Evolutionary conservation across 2,797 vertebrate genomes (phyloP).

Genomic region (Acropternis orthonyx): DNA sequence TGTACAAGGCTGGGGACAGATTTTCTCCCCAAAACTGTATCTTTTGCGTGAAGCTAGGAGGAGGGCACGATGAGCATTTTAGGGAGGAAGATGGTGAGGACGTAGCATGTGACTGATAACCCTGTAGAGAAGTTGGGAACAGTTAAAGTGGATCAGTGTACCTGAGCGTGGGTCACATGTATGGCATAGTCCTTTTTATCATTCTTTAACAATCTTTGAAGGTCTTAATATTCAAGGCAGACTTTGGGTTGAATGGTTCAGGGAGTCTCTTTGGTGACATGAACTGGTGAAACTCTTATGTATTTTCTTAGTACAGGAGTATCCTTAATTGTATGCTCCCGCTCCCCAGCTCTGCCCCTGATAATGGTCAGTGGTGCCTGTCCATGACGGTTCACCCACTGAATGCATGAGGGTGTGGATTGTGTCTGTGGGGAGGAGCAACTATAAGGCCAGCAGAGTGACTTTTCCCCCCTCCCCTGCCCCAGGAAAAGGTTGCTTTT

Average conservation of each 20-base stretch:
- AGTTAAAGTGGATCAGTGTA: not conserved
- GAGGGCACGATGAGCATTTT: not conserved
- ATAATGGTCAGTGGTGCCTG: not conserved
- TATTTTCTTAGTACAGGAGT: not conserved
- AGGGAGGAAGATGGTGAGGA: not conserved
- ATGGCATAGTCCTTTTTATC: not conserved
- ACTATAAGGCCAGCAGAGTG: not conserved
- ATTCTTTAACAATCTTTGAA: not conserved
- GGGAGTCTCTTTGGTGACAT: not conserved
- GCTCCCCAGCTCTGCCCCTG: not conserved
- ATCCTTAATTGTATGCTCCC: not conserved
- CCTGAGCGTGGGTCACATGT: not conserved
- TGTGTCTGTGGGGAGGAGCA: not conserved
- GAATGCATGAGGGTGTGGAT: not conserved
- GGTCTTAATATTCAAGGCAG: not conserved
- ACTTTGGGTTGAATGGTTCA: not conserved
- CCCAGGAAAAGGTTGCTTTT: not conserved
- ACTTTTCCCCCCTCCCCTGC: too few species aligned
- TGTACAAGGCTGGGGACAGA: not conserved
- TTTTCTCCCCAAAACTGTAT: not conserved
- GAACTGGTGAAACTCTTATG: not conserved
- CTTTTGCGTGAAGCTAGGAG: not conserved
- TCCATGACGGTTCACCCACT: not conserved
- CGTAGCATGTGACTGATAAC: not conserved
- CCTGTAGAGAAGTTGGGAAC: not conserved